phyloP scores from a whole-genome alignment of 1,140 invertebrate species.

The Cataglyphis hispanica region DNA sequence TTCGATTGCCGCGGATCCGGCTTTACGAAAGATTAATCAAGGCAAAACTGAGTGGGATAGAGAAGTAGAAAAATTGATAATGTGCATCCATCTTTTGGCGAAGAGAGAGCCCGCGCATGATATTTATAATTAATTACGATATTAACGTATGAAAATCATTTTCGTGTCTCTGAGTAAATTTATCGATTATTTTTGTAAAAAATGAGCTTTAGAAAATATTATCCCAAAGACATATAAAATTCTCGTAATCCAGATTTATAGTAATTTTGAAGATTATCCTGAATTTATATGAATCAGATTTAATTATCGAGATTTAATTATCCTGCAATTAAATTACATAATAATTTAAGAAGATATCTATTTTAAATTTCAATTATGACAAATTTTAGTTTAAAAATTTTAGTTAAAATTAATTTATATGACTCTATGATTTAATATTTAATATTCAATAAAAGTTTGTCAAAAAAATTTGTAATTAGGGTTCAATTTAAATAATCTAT shows the following conservation, averaged over 20 bases:
- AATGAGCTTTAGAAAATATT: not conserved
- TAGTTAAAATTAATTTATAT: not conserved
- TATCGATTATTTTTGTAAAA: not conserved
- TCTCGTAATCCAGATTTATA: not conserved
- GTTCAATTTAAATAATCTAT: not conserved
- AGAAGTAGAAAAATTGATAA: slow-evolving; percentile 54
- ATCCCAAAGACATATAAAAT: not conserved
- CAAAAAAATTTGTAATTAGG: not conserved
- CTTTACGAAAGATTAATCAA: slow-evolving; percentile 74
- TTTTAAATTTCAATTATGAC: not conserved
- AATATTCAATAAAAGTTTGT: not conserved
- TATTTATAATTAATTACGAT: not conserved
- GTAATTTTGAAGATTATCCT: not conserved
- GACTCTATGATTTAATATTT: not conserved
- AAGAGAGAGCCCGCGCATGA: not conserved
- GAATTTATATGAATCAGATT: not conserved
- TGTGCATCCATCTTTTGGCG: not conserved
- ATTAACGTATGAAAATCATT: not conserved
- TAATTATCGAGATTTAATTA: not conserved
- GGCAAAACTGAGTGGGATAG: slow-evolving; percentile 66
- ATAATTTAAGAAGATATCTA: not conserved
- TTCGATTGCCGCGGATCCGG: slow-evolving; percentile 71
- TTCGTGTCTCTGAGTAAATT: not conserved
- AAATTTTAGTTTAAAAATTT: too few relatives aligned
- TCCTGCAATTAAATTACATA: not conserved